Conservation (phyloP, 2,113 vertebrate genomes). For the Beaufortia kweichowensis region DNA sequence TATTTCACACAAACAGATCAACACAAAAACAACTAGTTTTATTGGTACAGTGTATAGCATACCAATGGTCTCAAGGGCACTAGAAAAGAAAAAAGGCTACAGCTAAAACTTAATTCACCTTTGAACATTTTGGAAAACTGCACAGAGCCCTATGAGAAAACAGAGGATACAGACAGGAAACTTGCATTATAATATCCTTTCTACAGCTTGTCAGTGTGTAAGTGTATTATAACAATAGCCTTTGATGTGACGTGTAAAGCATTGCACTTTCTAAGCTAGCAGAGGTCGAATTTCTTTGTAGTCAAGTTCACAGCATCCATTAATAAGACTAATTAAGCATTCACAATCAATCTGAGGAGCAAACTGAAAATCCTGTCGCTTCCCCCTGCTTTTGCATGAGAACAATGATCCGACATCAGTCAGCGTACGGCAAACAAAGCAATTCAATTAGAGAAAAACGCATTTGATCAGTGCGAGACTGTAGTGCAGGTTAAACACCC, state of each 20-base stretch:
- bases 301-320: slow-evolving; percentile 60
- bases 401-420: slow-evolving; percentile 59
- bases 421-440: slow-evolving; percentile 60
- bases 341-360: slow-evolving; percentile 57
- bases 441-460: slow-evolving; percentile 69
- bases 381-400: slow-evolving; percentile 53
- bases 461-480: slow-evolving; percentile 69
- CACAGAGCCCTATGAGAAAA: slow-evolving; percentile 5
- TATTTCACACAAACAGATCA: background rate
- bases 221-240: background rate
- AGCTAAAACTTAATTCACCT: slow-evolving; percentile 69
- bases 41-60: background rate
- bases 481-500: slow-evolving; percentile 61
- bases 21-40: background rate
- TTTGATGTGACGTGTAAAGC: slow-evolving; percentile 1
- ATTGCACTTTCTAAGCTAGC: slow-evolving; percentile 40
- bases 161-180: background rate
- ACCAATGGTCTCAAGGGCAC: slow-evolving; percentile 60
- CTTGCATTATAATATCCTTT: background rate
- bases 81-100: slow-evolving; percentile 50
- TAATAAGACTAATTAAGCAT: slow-evolving; percentile 69
- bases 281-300: slow-evolving; percentile 59
- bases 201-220: background rate
- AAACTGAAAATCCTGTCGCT: slow-evolving; percentile 35
- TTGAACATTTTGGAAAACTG: slow-evolving; percentile 52